Percentiles rank a stretch among this genome's conserved stretches.
These are phyloP conservation scores for Trissoscelio sp. DNA, from an alignment of 2,888 invertebrate species.

Conservation along the genomic window DNA sequence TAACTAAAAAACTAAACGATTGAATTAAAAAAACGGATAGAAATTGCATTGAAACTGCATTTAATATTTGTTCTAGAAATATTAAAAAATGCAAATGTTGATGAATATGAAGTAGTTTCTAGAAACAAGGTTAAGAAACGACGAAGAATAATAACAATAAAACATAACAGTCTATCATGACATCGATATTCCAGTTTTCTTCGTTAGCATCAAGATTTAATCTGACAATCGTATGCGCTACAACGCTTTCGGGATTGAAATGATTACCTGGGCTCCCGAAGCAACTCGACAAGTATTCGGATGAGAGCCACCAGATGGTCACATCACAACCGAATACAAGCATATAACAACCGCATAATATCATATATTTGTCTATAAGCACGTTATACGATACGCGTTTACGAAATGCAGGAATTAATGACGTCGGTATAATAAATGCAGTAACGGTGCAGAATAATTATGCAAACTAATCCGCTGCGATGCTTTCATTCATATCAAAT, in stretches of 20 bases:
- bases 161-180: neutral
- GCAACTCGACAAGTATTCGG: slow-evolving; percentile 69
- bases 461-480: slow-evolving; percentile 62
- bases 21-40: too few relatives aligned
- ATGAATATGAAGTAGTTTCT: neutral
- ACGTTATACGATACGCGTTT: slow-evolving; percentile 66
- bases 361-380: slow-evolving; percentile 67
- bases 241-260: slow-evolving; percentile 76
- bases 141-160: slow-evolving; percentile 25
- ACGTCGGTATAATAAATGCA: slow-evolving; percentile 65
- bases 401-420: slow-evolving; percentile 68
- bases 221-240: slow-evolving; percentile 76
- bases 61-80: too few relatives aligned
- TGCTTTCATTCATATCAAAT: slow-evolving; percentile 59
- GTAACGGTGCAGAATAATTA: slow-evolving; percentile 64
- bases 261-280: slow-evolving; percentile 66
- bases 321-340: slow-evolving; percentile 68
- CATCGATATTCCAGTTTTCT: slow-evolving; percentile 62
- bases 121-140: neutral
- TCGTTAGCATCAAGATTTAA: slow-evolving; percentile 70
- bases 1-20: too few relatives aligned
- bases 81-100: neutral
- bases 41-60: too few relatives aligned
- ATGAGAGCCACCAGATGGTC: slow-evolving; percentile 70
- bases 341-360: slow-evolving; percentile 69